Evolutionary conservation across 64 coral and sea anemone species (phyloP), one percentile per base, ranked within the genome.

Genomic region (Cladopsammia gracilis): DNA sequence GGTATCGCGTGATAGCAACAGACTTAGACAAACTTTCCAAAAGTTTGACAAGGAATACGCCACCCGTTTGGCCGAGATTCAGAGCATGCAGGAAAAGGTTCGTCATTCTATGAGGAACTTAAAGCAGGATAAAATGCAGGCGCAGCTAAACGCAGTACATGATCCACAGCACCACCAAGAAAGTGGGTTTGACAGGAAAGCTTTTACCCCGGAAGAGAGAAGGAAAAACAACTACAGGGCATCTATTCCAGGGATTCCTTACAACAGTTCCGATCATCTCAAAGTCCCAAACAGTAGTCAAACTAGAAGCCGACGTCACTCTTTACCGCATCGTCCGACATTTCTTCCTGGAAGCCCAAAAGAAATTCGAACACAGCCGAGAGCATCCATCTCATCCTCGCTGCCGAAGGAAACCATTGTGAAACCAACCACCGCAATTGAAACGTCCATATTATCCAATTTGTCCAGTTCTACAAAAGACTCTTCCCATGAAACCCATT

Each of bases 51-150:
- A 75, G 57, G 78, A 98, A 53, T 88, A 64, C 48, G 93, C 93
- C 20, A 89, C 20, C 20, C 96, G 96, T 42, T 65, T 98, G 76
- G 92, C 96, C 3, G 88, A 94, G 77, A 98, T 98, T 64, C 82
- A 98, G 12, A 89, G 87, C 58, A 94, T 98, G 96, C 96, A 98
- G 19, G 96, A 98, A 58, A 94, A 91, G 51, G 88, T 94, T 57
- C 83, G 93, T 4, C 81, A 94, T 64, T 94, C 96, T 8, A 98
- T 98, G 92, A 90, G 96, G 71, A 93, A 82, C 49, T 67, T 98
- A 4, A 78, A 88, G 3, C 44, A 90, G 88, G 96, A 98, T 13
- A 98, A 88, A 66, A 68, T 75, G 26, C 92, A 98, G 18, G 62
- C 62, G 0, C 60, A 48, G 6, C 62, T 64, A 13, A 49, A 50